Evolutionary conservation across 37 sponge, comb jelly and placozoan genomes (phyloP).

Genomic region (Crambe crambe): DNA sequence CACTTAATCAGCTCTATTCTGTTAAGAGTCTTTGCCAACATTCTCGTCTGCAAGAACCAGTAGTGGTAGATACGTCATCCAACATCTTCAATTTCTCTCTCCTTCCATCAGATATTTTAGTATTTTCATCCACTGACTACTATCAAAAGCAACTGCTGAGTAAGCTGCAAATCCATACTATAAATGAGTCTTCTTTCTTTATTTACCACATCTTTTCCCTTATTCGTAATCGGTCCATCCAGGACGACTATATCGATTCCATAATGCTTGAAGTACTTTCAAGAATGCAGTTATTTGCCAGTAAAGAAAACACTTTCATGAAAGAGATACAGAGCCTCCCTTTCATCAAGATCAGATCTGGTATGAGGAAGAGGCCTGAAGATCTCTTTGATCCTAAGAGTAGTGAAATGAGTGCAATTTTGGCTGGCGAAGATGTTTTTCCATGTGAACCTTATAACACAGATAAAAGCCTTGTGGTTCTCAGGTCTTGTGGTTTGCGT

Average conservation of each 20-base stretch:
- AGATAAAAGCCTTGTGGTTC: not conserved
- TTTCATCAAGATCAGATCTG: not conserved
- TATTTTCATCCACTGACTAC: not conserved
- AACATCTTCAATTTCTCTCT: not conserved
- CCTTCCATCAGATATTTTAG: slow-evolving; percentile 12
- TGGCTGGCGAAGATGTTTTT: slow-evolving; percentile 35
- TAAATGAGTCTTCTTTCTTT: not conserved
- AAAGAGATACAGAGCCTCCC: not conserved
- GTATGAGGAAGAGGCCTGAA: not conserved
- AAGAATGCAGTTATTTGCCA: too few relatives aligned
- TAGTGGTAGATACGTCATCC: not conserved
- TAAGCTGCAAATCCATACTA: not conserved
- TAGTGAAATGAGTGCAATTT: slow-evolving; percentile 4
- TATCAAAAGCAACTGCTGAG: slow-evolving; percentile 23
- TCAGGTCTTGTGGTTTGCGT: slow-evolving; percentile 15
- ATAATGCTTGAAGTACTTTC: slow-evolving; percentile 31
- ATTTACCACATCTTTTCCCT: not conserved
- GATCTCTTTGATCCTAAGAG: slow-evolving; percentile 18
- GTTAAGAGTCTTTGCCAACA: not conserved
- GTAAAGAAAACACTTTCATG: not conserved
- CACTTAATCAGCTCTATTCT: not conserved
- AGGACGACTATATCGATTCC: not conserved
- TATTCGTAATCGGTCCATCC: not conserved
- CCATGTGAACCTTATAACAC: slow-evolving; percentile 15
- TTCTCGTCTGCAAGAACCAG: not conserved